A percentile compares a stretch with the other conserved stretches of the same genome.
Evolutionary conservation across 2,797 vertebrate genomes (phyloP).

Genomic region (Kryptopterus vitreolus): DNA sequence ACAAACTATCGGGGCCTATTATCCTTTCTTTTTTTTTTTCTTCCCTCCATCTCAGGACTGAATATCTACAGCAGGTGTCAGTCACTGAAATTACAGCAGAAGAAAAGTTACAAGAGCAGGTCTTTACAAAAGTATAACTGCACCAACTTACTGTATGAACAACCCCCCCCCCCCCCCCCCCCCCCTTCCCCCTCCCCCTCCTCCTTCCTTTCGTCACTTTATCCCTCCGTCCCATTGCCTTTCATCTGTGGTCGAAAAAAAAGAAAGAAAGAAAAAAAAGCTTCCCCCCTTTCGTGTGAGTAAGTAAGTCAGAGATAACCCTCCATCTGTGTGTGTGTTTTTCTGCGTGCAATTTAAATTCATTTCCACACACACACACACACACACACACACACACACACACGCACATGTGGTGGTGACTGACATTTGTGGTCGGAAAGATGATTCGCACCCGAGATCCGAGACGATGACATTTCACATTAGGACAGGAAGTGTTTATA

Average conservation of each 20-base stretch:
- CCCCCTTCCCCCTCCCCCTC: neutral
- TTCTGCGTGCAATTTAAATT: neutral
- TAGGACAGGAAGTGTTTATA: slow-evolving; percentile 42
- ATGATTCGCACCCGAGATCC: slow-evolving; percentile 48
- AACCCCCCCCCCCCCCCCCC: slow-evolving; percentile 18
- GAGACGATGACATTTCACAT: slow-evolving; percentile 55
- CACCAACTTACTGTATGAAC: slow-evolving; percentile 49
- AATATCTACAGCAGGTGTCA: slow-evolving; percentile 39
- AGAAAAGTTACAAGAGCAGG: slow-evolving; percentile 51
- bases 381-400: slow-evolving; percentile 17
- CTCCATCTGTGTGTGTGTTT: slow-evolving; percentile 11
- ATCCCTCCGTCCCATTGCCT: slow-evolving; percentile 39
- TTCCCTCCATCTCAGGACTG: neutral
- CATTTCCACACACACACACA: slow-evolving; percentile 30
- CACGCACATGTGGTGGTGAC: slow-evolving; percentile 29
- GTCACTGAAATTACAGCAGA: slow-evolving; percentile 30
- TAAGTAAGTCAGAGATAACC: neutral
- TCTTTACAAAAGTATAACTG: slow-evolving; percentile 44
- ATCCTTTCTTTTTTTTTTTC: neutral
- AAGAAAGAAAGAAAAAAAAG: neutral
- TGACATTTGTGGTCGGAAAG: slow-evolving; percentile 56
- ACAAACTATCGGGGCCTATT: slow-evolving; percentile 31
- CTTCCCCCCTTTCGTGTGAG: slow-evolving; percentile 8
- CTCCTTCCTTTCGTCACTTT: slow-evolving; percentile 42
- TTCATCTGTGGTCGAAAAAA: slow-evolving; percentile 39